Base-by-base conservation (phyloP, 2,888 invertebrate species). In the Dryomyza anilis region DNA sequence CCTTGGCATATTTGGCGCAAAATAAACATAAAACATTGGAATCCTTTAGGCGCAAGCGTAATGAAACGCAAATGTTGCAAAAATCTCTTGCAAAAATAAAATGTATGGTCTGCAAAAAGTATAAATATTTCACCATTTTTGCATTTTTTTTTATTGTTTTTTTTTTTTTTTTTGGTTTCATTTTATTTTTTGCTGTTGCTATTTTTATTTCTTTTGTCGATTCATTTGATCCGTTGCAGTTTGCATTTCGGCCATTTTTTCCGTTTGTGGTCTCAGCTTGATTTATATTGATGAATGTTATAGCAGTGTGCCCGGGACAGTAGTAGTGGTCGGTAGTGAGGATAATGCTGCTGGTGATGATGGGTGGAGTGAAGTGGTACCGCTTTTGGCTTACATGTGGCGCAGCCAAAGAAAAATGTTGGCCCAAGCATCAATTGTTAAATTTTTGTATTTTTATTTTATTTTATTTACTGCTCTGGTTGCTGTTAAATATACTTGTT, bases 261-360 rank as follows among this genome's bases (percentile, higher is more conserved):
- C 63, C 23, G 61, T 57, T 64, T 76, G 77, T 74, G 75, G 78
- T 74, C 78, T 76, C 67, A 69, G 76, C 75, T 65, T 67, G 78
- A 79, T 79, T 79, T 79, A 79, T 79, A 78, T 79, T 79, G 78
- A 79, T 79, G 78, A 78, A 79, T 78, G 78, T 74, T 73, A 56
- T 58, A 72, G 71, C 74, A 70, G 70, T 73, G 70, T 69, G 64
- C 64, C 63, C 53, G 67, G 64, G n/a, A n/a, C n/a, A n/a, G n/a
- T n/a, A n/a, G n/a, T n/a, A n/a, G n/a, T n/a, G n/a, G n/a, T n/a
- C n/a, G n/a, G n/a, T n/a, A n/a, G n/a, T n/a, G n/a, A n/a, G n/a
- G n/a, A n/a, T n/a, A n/a, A n/a, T n/a, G n/a, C n/a, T n/a, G n/a
- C n/a, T n/a, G n/a, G n/a, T n/a, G n/a, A n/a, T n/a, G n/a, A n/a